phyloP scores from a whole-genome alignment of 2,113 vertebrate species.

The Bos taurus region DNA sequence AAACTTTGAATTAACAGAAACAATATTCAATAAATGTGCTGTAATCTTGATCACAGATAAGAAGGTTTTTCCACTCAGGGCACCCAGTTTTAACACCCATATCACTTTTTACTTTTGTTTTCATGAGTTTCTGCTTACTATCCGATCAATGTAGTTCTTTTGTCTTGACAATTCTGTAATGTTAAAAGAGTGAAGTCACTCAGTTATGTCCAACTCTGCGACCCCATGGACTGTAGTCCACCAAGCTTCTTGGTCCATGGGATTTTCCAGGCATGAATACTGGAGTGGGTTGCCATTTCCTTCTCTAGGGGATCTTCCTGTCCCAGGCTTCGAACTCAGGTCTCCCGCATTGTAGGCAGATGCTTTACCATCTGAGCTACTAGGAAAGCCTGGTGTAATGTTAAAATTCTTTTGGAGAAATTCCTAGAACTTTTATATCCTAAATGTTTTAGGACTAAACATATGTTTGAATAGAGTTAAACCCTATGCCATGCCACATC shows the following conservation, averaged over 20 bases:
- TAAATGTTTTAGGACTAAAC: neutral
- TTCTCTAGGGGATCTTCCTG: neutral
- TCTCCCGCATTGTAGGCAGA: neutral
- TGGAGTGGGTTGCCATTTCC: neutral
- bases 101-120: neutral
- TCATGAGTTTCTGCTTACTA: neutral
- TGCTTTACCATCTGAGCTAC: neutral
- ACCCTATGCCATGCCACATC: neutral
- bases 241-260: neutral
- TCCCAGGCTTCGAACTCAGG: rapidly evolving
- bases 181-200: neutral
- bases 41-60: neutral
- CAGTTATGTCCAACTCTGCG: rapidly evolving
- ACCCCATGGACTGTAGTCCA: neutral
- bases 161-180: neutral
- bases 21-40: neutral
- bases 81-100: neutral
- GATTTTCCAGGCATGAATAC: neutral
- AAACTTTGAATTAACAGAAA: neutral
- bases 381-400: neutral
- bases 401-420: neutral
- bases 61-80: neutral
- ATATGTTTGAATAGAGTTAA: neutral
- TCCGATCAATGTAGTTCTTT: neutral
- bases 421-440: neutral